A percentile compares a stretch with the other conserved stretches of the same genome.
Evolutionary conservation across 2,113 vertebrate genomes (phyloP).

Genomic region (Sarotherodon lohbergeri): DNA sequence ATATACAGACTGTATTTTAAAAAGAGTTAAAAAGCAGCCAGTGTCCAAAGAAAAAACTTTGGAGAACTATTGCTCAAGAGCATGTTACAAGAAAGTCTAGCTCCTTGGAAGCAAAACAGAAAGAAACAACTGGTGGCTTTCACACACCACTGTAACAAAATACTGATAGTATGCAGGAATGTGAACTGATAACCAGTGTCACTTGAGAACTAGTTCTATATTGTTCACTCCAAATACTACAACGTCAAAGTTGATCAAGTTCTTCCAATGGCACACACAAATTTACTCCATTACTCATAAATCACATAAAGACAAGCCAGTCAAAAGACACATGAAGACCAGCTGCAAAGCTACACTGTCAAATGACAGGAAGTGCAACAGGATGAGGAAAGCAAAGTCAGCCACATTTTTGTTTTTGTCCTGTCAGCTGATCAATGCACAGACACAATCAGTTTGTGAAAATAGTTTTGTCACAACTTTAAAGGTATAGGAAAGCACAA

Average conservation of each 20-base stretch:
- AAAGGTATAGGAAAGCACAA: not conserved
- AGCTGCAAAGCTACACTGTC: not conserved
- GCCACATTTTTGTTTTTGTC: not conserved
- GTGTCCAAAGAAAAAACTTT: not conserved
- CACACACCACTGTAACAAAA: not conserved
- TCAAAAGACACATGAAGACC: not conserved
- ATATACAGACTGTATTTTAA: not conserved
- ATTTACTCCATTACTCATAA: not conserved
- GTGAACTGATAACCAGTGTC: not conserved
- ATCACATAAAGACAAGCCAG: not conserved
- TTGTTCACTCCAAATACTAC: not conserved
- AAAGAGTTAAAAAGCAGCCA: not conserved
- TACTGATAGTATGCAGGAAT: not conserved
- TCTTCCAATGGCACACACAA: not conserved
- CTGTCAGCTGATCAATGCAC: not conserved
- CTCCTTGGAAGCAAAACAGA: not conserved
- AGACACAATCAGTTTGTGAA: not conserved
- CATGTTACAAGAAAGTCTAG: not conserved
- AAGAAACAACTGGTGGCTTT: not conserved
- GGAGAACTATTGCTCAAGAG: not conserved
- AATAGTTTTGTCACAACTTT: not conserved
- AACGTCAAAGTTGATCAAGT: not conserved
- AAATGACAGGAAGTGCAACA: not conserved
- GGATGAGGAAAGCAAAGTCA: not conserved
- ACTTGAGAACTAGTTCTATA: not conserved